Evolutionary conservation across 2,113 vertebrate species (phyloP).

Genomic region (Scomber scombrus): DNA sequence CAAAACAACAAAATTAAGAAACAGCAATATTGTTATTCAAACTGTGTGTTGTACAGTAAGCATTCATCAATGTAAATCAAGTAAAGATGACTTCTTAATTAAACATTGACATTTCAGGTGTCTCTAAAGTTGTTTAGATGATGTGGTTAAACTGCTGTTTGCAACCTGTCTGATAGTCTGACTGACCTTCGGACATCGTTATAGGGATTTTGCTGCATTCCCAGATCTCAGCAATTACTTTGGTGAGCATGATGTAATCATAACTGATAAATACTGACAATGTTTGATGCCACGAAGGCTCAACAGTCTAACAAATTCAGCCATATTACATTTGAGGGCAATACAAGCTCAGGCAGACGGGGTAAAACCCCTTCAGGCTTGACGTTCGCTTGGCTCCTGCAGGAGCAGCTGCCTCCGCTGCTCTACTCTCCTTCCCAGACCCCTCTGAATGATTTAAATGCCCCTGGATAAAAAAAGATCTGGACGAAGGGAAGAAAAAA

Average conservation of each 20-base stretch:
- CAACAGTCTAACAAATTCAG: slow-evolving; percentile 15
- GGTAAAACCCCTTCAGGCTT: slow-evolving; percentile 52
- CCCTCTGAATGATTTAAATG: slow-evolving; percentile 79
- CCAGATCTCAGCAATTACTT: too few relatives aligned
- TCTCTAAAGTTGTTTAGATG: neutral
- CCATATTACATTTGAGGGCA: slow-evolving; percentile 28
- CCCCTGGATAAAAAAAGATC: slow-evolving; percentile 72
- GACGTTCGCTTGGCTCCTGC: slow-evolving; percentile 37
- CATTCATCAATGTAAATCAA: too few relatives aligned
- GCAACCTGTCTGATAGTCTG: neutral
- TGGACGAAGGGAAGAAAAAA: slow-evolving; percentile 46
- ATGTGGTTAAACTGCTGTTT: neutral
- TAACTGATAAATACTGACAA: neutral
- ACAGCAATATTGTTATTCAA: too few relatives aligned
- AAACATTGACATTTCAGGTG: too few relatives aligned
- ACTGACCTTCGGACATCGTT: neutral
- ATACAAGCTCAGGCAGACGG: slow-evolving; percentile 18
- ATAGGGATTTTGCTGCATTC: neutral
- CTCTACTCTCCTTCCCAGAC: slow-evolving; percentile 52
- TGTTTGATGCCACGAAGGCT: neutral
- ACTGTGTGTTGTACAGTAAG: neutral
- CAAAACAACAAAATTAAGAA: too few relatives aligned
- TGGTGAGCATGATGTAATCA: neutral
- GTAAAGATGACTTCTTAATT: too few relatives aligned
- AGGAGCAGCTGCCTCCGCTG: slow-evolving; percentile 59